phyloP scores from a whole-genome alignment of 2,797 vertebrate genomes.

The Acestrorhynchus altus region DNA sequence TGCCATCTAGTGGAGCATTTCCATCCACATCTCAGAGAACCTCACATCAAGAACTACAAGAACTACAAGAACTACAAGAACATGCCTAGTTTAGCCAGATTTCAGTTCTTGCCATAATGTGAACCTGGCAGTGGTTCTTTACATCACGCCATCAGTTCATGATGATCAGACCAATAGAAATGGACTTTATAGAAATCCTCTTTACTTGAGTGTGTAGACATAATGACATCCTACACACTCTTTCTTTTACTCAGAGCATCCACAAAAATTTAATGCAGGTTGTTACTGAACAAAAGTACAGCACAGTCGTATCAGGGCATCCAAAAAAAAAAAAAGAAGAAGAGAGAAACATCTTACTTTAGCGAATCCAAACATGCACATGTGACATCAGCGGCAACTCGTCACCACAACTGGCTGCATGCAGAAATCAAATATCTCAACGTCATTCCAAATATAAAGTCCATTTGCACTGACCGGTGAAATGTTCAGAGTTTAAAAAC shows the following conservation, averaged over 20 bases:
- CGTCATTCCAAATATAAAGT: slow-evolving; percentile 41
- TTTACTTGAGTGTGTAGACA: too few species aligned
- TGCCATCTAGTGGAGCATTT: slow-evolving; percentile 29
- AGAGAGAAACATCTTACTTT: slow-evolving; percentile 14
- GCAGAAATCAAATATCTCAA: slow-evolving; percentile 43
- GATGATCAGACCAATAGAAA: too few species aligned
- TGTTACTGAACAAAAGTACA: slow-evolving; percentile 51
- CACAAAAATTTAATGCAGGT: slow-evolving; percentile 51
- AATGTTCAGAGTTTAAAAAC: slow-evolving; percentile 33
- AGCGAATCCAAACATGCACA: slow-evolving; percentile 44
- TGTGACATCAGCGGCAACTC: slow-evolving; percentile 31
- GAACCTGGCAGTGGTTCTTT: too few species aligned
- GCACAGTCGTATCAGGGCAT: slow-evolving; percentile 39
- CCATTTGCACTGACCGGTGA: slow-evolving; percentile 23
- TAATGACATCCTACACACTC: too few species aligned
- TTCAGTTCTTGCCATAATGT: too few species aligned
- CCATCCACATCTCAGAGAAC: not conserved
- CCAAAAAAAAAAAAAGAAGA: slow-evolving; percentile 36
- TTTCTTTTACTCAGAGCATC: slow-evolving; percentile 20
- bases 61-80: not conserved
- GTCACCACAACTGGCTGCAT: slow-evolving; percentile 49
- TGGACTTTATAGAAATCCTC: too few species aligned
- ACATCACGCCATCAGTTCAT: too few species aligned
- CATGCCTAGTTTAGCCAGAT: not conserved
- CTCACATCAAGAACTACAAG: not conserved